Evolutionary conservation across 2,797 vertebrate species (phyloP), one percentile per base, ranked within the genome.

Genomic region (Ctenosaura bakeri): DNA sequence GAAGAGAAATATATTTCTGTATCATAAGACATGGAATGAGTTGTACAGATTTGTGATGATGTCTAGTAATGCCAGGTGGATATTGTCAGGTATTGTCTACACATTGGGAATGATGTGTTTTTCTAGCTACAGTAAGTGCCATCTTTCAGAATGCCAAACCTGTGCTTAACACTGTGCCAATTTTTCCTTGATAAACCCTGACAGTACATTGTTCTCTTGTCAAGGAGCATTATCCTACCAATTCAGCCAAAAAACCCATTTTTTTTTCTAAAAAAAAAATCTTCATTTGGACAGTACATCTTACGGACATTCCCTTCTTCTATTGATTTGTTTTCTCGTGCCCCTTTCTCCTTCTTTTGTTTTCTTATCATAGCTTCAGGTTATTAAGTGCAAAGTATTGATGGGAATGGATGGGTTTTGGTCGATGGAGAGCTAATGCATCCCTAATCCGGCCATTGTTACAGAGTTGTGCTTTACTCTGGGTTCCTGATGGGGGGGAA

Each of bases 311-410:
- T 96, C 97, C 95, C 96, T 97, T 97, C 97, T 97, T 97, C 96
- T 98, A 98, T 98, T 98, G 98, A 98, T 98, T 98, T 98, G 98
- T 98, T 98, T 98, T 98, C 98, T 97, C 97, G 96, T 97, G 96
- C 97, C 97, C 97, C 98, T 98, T 98, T 99, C 98, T 98, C 97
- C 95, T 97, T 97, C 96, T 98, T 97, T 99, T 99, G 99, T 99
- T 98, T 98, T 98, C 98, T 99, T 99, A 99, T 99, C 99, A 97
- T 98, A 98, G 98, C 98, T 98, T 98, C 97, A 97, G 98, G 98
- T 99, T 99, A 99, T 99, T 99, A 98, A 97, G 98, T 98, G 98
- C 97, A 97, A 98, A 97, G 98, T 99, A 99, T 99, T 99, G 99
- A 99, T 98, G 98, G 98, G 97, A 98, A 98, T 97, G 97, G 98